Evolutionary conservation across 1,140 invertebrate genomes (phyloP), one percentile per base, ranked within the genome.

Genomic region (Lutraria rhynchaena): DNA sequence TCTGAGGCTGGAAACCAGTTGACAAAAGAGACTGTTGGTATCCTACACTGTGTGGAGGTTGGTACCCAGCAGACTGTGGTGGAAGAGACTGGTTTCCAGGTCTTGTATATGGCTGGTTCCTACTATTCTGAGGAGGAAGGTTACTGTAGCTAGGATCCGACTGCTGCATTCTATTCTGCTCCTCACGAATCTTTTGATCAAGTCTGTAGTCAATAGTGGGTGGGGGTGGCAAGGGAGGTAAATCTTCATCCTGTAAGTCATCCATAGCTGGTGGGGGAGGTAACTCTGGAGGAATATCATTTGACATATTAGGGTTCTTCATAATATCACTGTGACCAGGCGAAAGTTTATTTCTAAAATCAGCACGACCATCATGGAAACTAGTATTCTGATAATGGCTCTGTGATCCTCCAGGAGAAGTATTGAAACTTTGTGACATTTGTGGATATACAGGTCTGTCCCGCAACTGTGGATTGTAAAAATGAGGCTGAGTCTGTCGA

Each of bases 151-250:
- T 83, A 22, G 67, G 81, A 17, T 77, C 80, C n/a, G 77, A 80
- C 41, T 80, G 78, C 83, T 85, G 84, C 41, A 87, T 71, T 29
- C 85, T 80, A 55, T 83, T 77, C 67, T 88, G 86, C 35, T 87
- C 87, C 33, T 86, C 84, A 37, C 86, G 76, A 13, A 86, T 81
- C 37, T 85, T 84, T 27, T 86, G 85, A 27, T 89, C 86, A 44
- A 87, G 51, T 61, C 82, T 63, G 29, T 84, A 85, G 27, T 87
- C 87, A 44, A 86, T 75, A 5, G 80, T 71, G 7, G 89, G 89
- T 11, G 88, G 90, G 57, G 89, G 90, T 9, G 88, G 88, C 31
- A 89, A 75, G 41, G 89, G 89, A 57, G 90, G 90, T 27, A 87
- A 80, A 11, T 90, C 87, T 33, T 91, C 89, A 81, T 81, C 77